Conservation (phyloP, 2,113 vertebrate species). For the Varanus salvator region DNA sequence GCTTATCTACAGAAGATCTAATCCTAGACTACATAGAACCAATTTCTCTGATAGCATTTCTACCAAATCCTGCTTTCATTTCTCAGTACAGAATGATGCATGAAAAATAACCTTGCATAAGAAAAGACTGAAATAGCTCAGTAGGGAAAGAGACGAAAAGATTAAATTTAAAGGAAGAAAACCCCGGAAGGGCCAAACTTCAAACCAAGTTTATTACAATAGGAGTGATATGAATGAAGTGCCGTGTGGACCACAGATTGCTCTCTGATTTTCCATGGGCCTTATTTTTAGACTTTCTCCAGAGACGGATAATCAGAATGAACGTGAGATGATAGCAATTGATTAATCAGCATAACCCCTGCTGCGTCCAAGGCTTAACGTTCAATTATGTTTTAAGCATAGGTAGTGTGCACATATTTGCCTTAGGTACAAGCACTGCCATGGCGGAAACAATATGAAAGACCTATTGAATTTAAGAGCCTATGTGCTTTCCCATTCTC, state of each 20-base stretch:
- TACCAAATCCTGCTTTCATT: not conserved
- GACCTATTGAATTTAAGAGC: constrained; percentile 45
- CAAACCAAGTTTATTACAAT: constrained; percentile 51
- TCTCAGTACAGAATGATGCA: not conserved
- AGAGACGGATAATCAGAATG: constrained; percentile 65
- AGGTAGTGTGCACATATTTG: constrained; percentile 33
- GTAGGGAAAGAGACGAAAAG: not conserved
- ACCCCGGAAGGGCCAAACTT: constrained; percentile 4
- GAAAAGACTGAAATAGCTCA: constrained; percentile 8
- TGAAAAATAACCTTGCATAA: not conserved
- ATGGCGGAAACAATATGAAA: not conserved
- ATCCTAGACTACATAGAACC: not conserved
- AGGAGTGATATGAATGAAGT: constrained; percentile 49
- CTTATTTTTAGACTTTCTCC: constrained; percentile 55
- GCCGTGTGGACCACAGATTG: constrained; percentile 31
- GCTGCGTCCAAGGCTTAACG: constrained; percentile 47
- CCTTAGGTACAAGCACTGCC: constrained; percentile 36
- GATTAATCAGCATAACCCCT: constrained; percentile 61
- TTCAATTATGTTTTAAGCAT: constrained; percentile 51
- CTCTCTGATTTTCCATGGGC: constrained; percentile 61
- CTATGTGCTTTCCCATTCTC: not conserved
- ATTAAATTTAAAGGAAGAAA: not conserved
- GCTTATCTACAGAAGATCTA: not conserved
- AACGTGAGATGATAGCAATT: constrained; percentile 43
- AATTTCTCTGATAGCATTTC: not conserved